Evolutionary conservation across 2,888 invertebrate genomes (phyloP).

Genomic region (Nomada ferruginata): DNA sequence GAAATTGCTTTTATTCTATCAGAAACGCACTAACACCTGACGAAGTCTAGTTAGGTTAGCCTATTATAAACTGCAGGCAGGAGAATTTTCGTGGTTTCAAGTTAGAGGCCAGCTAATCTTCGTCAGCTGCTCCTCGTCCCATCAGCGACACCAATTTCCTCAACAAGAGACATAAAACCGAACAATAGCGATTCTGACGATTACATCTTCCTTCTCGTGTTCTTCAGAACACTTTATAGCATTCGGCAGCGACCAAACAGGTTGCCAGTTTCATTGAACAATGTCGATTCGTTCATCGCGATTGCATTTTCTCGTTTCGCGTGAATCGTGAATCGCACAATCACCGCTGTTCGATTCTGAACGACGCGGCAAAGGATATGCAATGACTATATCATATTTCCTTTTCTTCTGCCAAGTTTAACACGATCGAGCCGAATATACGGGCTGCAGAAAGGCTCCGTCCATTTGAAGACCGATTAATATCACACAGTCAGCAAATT

Average conservation of each 20-base stretch:
- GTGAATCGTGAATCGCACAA: not conserved
- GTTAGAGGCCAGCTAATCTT: constrained; percentile 37
- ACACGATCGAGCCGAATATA: not conserved
- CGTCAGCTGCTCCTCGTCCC: constrained; percentile 43
- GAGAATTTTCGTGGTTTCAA: constrained; percentile 45
- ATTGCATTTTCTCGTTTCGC: no score
- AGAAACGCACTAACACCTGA: constrained; percentile 1
- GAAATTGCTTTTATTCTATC: not conserved
- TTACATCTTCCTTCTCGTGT: constrained; percentile 27
- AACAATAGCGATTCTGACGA: constrained; percentile 21
- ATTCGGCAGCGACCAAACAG: not conserved
- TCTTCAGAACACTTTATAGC: not conserved
- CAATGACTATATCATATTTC: not conserved
- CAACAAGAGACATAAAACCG: constrained; percentile 28
- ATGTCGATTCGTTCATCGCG: no score
- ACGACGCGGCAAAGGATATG: constrained; percentile 2
- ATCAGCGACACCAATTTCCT: constrained; percentile 47
- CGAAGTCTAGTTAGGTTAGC: not conserved
- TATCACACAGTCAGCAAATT: not conserved
- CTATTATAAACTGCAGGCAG: constrained; percentile 30
- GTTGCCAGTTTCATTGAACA: not conserved
- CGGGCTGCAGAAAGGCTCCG: not conserved
- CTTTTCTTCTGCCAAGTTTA: not conserved
- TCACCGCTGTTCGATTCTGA: not conserved
- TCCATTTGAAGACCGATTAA: constrained; percentile 3